These are phyloP conservation scores for Brachionus angularis DNA, from an alignment of 1,140 invertebrate species.

Conservation along the genomic window DNA sequence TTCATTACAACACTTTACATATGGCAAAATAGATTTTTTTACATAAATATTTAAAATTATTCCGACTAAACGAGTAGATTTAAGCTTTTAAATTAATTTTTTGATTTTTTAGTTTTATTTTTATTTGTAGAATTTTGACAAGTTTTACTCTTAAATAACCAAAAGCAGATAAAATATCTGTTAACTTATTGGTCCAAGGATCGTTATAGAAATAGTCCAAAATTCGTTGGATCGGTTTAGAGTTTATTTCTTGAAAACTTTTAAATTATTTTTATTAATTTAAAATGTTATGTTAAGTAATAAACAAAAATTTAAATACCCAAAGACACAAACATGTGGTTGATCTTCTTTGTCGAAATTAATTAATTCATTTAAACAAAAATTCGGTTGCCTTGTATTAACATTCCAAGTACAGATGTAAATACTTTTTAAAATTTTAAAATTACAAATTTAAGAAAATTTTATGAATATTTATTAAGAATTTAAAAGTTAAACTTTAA, in stretches of 20 bases:
- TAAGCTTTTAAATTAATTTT: conserved; percentile 2
- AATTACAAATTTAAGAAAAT: too few species aligned
- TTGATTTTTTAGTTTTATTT: too few species aligned
- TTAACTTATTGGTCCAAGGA: conserved; percentile 27
- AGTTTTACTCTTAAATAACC: conserved; percentile 6
- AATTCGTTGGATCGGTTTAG: conserved; percentile 14
- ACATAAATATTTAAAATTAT: conserved; percentile 39
- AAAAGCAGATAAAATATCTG: background rate
- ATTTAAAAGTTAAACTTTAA: too few species aligned
- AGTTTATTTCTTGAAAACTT: conserved; percentile 42
- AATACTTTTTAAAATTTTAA: background rate
- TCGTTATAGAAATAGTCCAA: conserved; percentile 15
- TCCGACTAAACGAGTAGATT: conserved; percentile 17
- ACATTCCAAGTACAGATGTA: conserved; percentile 43
- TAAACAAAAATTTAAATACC: background rate
- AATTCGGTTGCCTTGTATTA: background rate
- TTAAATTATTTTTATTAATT: too few species aligned
- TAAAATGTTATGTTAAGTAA: background rate
- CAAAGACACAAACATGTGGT: conserved; percentile 24
- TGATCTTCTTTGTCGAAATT: background rate
- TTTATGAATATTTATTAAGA: too few species aligned
- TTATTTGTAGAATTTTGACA: background rate
- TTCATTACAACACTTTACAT: background rate
- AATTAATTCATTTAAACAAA: conserved; percentile 4
- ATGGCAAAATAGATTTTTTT: conserved; percentile 4